Evolutionary conservation across 2,113 vertebrate species (phyloP).

Genomic region (Mirza zaza): DNA sequence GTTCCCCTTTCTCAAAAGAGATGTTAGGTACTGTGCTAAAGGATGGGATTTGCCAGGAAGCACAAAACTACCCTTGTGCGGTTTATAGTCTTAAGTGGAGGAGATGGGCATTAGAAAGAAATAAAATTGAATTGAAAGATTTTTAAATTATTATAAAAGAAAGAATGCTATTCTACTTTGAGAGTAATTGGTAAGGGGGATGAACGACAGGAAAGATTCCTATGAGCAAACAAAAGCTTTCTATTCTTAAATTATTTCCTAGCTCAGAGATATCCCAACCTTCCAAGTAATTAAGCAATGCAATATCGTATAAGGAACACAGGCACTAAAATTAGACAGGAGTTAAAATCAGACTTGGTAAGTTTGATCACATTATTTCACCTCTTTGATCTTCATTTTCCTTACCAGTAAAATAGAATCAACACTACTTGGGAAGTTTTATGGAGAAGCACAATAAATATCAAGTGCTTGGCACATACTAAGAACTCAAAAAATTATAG

Average conservation of each 20-base stretch:
- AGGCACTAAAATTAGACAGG: background rate
- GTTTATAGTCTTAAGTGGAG: background rate
- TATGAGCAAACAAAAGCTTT: background rate
- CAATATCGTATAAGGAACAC: background rate
- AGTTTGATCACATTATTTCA: background rate
- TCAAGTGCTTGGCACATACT: background rate
- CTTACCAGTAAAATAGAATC: background rate
- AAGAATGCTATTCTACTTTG: background rate
- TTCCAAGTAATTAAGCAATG: background rate
- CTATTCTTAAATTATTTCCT: background rate
- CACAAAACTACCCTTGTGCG: background rate
- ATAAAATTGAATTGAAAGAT: background rate
- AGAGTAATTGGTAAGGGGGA: background rate
- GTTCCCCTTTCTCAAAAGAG: background rate
- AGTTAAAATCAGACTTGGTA: background rate
- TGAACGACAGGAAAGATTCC: background rate
- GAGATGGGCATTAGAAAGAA: background rate
- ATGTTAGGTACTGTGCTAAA: background rate
- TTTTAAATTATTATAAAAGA: background rate
- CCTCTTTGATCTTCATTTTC: background rate
- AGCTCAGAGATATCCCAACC: background rate
- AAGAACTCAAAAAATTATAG: background rate
- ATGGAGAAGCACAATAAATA: background rate
- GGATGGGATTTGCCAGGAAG: background rate
- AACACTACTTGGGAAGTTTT: background rate